Base-by-base conservation (phyloP, 1,140 invertebrate genomes). In the Ostrea edulis region DNA sequence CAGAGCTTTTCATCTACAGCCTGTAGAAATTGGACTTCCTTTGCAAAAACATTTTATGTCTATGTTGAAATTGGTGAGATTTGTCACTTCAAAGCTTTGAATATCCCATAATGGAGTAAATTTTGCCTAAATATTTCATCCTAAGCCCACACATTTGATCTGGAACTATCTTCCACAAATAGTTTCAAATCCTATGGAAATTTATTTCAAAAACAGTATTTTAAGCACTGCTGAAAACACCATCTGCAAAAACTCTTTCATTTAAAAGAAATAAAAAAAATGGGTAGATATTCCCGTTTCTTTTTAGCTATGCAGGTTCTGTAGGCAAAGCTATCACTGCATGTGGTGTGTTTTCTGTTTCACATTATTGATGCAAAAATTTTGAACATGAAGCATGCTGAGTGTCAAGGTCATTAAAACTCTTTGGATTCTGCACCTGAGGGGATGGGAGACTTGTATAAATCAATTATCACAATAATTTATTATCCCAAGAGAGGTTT, bases 391-490 rank as follows among this genome's bases (percentile, higher is more conserved):
- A 22, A 77, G 29, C 68, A 77, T 77, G 29, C 68, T 29, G 68
- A 77, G 68, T 29, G 68, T 77, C 68, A 77, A 77, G 68, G 68
- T 77, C 68, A 77, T 77, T 77, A 29, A 4, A 77, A 77, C 14
- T n/a, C n/a, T 25, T 35, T 77, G 29, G 68, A 14, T 35, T 77
- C 68, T 77, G 68, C 68, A 77, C 68, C 68, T 77, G 68, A 77
- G 55, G 68, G 68, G 68, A 17, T 29, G 12, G 68, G 29, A n/a
- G 68, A 77, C 29, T 22, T 77, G 68, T 77, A 35, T 77, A 77
- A 77, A 77, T 77, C 68, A 77, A 77, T 77, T 77, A 77, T 77
- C 68, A 77, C 68, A 77, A 77, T 35, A 77, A 77, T 77, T 77
- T 35, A 77, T 77, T 77, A 77, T 35, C 68, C 68, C 68, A 77